A percentile compares a stretch with the other conserved stretches of the same genome.
Conservation (phyloP, 2,113 vertebrate genomes). For the Microtus richardsoni region DNA sequence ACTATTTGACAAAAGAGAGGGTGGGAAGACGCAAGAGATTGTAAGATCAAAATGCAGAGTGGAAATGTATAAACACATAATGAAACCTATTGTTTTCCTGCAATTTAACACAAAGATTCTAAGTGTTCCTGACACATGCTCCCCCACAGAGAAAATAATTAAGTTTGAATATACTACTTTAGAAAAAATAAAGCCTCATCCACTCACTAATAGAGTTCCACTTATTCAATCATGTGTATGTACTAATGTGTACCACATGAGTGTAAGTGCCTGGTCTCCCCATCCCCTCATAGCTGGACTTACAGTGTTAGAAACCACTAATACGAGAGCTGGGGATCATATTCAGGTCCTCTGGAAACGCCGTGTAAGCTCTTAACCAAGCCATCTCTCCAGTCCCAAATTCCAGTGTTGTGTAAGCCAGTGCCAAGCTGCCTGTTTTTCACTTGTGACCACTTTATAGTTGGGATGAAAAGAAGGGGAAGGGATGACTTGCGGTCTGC, state of each 20-base stretch:
- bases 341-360: neutral
- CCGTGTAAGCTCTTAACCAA: neutral
- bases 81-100: neutral
- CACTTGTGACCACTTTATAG: neutral
- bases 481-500: too few species aligned
- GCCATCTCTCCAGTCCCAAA: neutral
- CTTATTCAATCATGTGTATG: neutral
- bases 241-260: too few species aligned
- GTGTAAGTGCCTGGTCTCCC: neutral
- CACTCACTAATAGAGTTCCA: neutral
- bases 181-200: neutral
- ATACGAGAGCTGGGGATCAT: too few species aligned
- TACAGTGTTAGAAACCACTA: neutral
- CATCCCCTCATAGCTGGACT: neutral
- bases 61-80: neutral
- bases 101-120: neutral
- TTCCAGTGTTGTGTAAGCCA: neutral
- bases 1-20: neutral
- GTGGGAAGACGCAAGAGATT: neutral
- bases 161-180: neutral
- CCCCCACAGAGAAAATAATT: neutral
- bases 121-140: neutral
- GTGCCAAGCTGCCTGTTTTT: neutral
- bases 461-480: neutral
- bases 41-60: neutral